Percentiles rank a stretch among this genome's conserved stretches.
Evolutionary conservation across 2,888 invertebrate species (phyloP).

Genomic region (Sturmia bella): DNA sequence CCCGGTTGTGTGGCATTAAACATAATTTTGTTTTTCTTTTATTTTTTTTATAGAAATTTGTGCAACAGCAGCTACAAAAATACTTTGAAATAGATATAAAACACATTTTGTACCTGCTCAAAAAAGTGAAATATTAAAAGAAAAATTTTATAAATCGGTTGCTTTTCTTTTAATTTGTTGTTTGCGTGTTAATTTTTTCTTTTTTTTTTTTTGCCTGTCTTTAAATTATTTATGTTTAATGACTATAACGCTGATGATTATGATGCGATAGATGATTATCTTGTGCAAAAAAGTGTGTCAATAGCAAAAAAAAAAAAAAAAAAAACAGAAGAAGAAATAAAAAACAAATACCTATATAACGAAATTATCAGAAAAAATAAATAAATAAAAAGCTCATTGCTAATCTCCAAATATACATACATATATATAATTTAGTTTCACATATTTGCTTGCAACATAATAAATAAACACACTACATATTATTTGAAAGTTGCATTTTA

Average conservation of each 20-base stretch:
- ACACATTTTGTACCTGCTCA: not conserved
- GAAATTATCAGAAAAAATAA: not conserved
- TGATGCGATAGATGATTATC: constrained; percentile 46
- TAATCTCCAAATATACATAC: constrained; percentile 26
- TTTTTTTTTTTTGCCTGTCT: constrained; percentile 5
- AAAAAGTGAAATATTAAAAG: not conserved
- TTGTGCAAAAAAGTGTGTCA: constrained; percentile 63
- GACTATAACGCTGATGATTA: constrained; percentile 40
- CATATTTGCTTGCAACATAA: not conserved
- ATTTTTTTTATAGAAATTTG: constrained; percentile 16
- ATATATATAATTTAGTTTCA: constrained; percentile 27
- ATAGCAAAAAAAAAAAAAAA: constrained; percentile 31
- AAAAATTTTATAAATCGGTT: constrained; percentile 1
- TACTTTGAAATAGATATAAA: not conserved
- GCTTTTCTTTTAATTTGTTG: constrained; percentile 6
- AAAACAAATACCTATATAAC: not conserved
- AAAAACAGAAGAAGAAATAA: constrained; percentile 11
- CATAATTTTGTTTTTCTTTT: constrained; percentile 5
- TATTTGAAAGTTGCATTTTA: constrained; percentile 36
- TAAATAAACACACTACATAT: too few relatives aligned
- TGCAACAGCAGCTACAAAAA: too few relatives aligned
- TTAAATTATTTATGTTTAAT: constrained; percentile 41
- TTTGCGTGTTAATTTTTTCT: constrained; percentile 29
- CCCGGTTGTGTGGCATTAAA: constrained; percentile 17
- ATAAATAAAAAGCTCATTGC: constrained; percentile 20